Percentiles rank a stretch among this genome's conserved stretches.
phyloP scores from a whole-genome alignment of 2,113 vertebrate species.

The Madoqua kirkii region DNA sequence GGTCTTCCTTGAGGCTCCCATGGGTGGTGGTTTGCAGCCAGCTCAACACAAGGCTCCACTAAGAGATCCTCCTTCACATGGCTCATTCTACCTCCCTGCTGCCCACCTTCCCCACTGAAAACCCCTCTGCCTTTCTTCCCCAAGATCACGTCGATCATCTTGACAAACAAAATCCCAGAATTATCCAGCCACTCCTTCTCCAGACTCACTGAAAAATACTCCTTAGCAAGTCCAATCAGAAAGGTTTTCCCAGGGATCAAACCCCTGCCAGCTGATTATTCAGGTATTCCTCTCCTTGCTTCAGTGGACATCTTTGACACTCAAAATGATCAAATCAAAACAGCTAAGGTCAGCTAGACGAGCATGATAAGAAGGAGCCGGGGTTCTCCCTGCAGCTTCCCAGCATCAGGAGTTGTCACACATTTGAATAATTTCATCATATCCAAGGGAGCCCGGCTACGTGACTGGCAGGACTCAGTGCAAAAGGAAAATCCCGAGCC shows the following conservation, averaged over 20 bases:
- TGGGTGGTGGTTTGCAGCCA: background rate
- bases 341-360: background rate
- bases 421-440: background rate
- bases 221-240: background rate
- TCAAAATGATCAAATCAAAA: background rate
- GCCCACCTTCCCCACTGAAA: background rate
- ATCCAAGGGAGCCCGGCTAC: background rate
- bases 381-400: background rate
- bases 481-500: background rate
- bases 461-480: background rate
- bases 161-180: background rate
- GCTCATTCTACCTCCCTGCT: background rate
- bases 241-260: background rate
- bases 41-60: background rate
- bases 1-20: background rate
- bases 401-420: background rate
- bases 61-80: background rate
- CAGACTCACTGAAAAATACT: background rate
- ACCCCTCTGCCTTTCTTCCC: background rate
- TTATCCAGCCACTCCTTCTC: background rate
- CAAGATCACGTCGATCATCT: fast-evolving
- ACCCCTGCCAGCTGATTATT: background rate
- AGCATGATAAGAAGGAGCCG: background rate
- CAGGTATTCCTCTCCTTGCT: background rate
- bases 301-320: background rate